Evolutionary conservation across 2,113 vertebrate genomes (phyloP).

Genomic region (Dicentrarchus labrax): DNA sequence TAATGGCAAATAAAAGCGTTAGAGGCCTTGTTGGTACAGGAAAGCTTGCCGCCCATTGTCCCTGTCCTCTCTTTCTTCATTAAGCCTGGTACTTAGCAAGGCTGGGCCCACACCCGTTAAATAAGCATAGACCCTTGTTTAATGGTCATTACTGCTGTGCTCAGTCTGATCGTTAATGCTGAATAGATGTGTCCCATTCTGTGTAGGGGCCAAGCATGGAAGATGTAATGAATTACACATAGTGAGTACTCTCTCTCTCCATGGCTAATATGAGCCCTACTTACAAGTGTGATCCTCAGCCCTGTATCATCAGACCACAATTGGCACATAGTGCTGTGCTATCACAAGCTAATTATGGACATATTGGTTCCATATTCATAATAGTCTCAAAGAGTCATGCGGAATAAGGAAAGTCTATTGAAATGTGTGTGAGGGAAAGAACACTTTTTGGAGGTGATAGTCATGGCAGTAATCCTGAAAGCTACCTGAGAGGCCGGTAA

Average conservation of each 20-base stretch:
- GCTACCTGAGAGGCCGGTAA: conserved; percentile 47
- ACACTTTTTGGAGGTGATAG: too few relatives aligned
- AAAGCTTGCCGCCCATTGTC: conserved; percentile 52
- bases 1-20: conserved; percentile 65
- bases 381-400: conserved; percentile 34
- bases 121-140: conserved; percentile 56
- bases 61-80: conserved; percentile 27
- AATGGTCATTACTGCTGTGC: conserved; percentile 56
- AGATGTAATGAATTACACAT: conserved; percentile 55
- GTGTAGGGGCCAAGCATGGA: conserved; percentile 27
- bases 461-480: conserved; percentile 31
- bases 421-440: conserved; percentile 11
- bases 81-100: conserved; percentile 41
- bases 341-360: conserved; percentile 56
- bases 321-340: conserved; percentile 31
- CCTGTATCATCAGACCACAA: conserved; percentile 32
- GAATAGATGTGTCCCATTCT: conserved; percentile 52
- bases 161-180: conserved; percentile 54
- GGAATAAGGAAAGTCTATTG: conserved; percentile 14
- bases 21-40: conserved; percentile 59
- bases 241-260: conserved; percentile 24
- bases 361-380: conserved; percentile 46
- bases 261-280: conserved; percentile 40
- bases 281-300: conserved; percentile 33
- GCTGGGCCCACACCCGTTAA: conserved; percentile 51